phyloP scores from a whole-genome alignment of 2,888 invertebrate genomes.

The Drosophila merina region DNA sequence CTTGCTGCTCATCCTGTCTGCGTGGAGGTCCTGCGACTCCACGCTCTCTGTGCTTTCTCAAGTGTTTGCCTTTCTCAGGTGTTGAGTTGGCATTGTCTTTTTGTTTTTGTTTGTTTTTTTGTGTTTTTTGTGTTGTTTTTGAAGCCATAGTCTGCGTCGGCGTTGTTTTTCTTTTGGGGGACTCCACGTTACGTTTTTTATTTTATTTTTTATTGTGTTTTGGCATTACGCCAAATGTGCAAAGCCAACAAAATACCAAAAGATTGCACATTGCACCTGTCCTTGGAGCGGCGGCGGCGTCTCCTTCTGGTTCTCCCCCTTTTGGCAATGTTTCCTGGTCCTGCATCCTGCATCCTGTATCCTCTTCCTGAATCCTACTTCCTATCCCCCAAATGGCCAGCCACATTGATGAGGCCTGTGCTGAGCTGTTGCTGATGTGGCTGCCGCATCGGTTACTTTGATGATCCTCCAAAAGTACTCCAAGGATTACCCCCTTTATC shows the following conservation, averaged over 20 bases:
- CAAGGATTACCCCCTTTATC: not conserved
- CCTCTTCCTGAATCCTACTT: too few species aligned
- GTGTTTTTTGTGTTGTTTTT: not conserved
- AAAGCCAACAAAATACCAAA: constrained; percentile 81
- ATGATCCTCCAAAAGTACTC: constrained; percentile 10
- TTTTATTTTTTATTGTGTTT: constrained; percentile 63
- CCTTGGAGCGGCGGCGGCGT: constrained; percentile 59
- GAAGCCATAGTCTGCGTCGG: constrained; percentile 48
- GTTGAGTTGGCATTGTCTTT: constrained; percentile 76
- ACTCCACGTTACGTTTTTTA: constrained; percentile 2
- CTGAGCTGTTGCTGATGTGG: constrained; percentile 35
- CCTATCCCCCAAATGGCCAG: constrained; percentile 36
- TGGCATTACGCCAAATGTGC: constrained; percentile 82
- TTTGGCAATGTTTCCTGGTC: constrained; percentile 5
- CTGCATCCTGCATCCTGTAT: constrained; percentile 14
- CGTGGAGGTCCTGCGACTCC: not conserved
- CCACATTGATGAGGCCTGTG: constrained; percentile 52
- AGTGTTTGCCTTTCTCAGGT: constrained; percentile 78
- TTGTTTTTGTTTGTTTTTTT: constrained; percentile 44
- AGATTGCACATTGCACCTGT: constrained; percentile 78
- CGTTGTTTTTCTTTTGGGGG: constrained; percentile 61
- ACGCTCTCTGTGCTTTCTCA: constrained; percentile 54
- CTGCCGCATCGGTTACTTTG: constrained; percentile 27
- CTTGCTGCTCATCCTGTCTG: constrained; percentile 47
- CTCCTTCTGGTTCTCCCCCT: constrained; percentile 51